A percentile compares a stretch with the other conserved stretches of the same genome.
phyloP scores from a whole-genome alignment of 2,797 vertebrate species.

The Sebastes trivittatus region DNA sequence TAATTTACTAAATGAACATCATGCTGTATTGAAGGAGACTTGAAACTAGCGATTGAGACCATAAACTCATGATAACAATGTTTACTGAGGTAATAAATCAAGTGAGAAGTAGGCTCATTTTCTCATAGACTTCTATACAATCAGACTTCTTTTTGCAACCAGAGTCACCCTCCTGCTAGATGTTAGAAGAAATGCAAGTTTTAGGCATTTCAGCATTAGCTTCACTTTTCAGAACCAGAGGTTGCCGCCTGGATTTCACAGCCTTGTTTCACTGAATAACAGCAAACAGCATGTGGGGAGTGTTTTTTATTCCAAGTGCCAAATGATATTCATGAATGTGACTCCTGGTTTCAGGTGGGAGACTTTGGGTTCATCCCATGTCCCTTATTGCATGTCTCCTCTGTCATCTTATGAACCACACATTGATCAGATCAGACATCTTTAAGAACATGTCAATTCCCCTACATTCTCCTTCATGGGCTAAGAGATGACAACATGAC shows the following conservation, averaged over 20 bases:
- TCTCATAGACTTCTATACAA: no score
- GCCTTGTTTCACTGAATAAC: no score
- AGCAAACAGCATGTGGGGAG: neutral
- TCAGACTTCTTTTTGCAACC: no score
- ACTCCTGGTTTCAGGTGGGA: neutral
- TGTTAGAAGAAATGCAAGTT: accelerated
- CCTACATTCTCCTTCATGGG: neutral
- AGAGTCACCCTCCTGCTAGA: no score
- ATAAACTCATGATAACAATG: no score
- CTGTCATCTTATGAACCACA: neutral
- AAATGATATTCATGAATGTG: neutral
- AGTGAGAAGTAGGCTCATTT: no score
- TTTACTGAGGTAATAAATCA: no score
- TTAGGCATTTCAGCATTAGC: accelerated
- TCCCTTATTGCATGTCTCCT: neutral
- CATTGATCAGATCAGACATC: neutral
- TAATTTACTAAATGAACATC: no score
- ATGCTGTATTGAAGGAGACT: no score
- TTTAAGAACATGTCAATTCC: neutral
- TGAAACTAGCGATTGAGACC: no score
- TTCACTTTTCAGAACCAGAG: no score
- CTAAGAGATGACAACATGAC: neutral
- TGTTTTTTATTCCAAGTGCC: neutral
- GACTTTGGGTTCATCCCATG: neutral
- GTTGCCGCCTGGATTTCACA: no score